Base-by-base conservation (phyloP, 2,113 vertebrate genomes). In the Perca flavescens region DNA sequence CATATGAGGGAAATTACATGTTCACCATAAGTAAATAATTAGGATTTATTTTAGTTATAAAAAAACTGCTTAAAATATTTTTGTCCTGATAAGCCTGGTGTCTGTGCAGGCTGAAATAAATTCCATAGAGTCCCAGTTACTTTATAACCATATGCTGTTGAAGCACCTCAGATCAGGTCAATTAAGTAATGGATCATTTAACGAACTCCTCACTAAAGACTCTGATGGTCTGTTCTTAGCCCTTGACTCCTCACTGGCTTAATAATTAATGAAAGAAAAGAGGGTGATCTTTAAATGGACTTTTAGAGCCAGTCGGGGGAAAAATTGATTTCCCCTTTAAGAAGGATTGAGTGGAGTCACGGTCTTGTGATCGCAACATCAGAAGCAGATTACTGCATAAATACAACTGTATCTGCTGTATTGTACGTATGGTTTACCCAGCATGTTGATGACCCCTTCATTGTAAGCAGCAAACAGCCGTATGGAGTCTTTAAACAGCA, bases 401-500 rank as follows among this genome's bases (percentile, higher is more conserved):
- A 62, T 47, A 58, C 53, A 57, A 7, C 25, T 60, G 52, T 63
- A 66, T 74, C 17, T 69, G 54, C 49, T 10, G 46, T 40, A 61
- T 17, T 5, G 17, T 52, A 1, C 50, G 56, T 25, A 11, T 31
- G 28, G 13, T 69, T 95, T 96, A 99, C 97, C 97, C 91, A 99
- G 94, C 88, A 99, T 96, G 92, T 98, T 99, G 94, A 99, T 99
- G 90, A 98, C 97, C 40, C 97, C 97, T 93, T 99, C 97, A 12
- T 99, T 99, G 90, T 98, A 99, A 8, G 97, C 97, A 21, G 97
- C 97, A 8, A 99, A 99, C 92, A 99, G 95, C 93, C 97, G 96
- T 94, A 99, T 98, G 93, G 97, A 97, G 93, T 99, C 97, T 96
- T 99, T 99, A 93, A 99, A 99, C 85, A 99, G 97, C 63, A 99